These are phyloP conservation scores for Campylorhamphus procurvoides DNA, from an alignment of 2,113 vertebrate genomes.

Conservation along the genomic window DNA sequence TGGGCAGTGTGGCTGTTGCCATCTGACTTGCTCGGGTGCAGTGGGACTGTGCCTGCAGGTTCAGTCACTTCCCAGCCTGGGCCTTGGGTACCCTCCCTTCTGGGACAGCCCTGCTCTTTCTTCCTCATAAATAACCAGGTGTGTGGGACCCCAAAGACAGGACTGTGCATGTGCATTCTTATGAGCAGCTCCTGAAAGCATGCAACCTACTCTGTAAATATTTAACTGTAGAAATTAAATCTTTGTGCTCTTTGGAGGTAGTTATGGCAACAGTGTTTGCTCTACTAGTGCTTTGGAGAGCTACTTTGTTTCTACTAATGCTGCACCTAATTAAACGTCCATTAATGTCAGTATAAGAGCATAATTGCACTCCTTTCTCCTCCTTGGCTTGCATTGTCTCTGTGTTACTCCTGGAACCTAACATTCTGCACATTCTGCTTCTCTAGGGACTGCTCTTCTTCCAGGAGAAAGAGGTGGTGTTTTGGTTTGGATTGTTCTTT, in stretches of 20 bases:
- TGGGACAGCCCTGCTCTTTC: not conserved
- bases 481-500: not conserved
- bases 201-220: not conserved
- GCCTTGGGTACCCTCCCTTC: not conserved
- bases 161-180: not conserved
- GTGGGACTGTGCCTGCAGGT: not conserved
- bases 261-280: not conserved
- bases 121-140: not conserved
- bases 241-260: not conserved
- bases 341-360: not conserved
- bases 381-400: not conserved
- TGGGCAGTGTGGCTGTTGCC: not conserved
- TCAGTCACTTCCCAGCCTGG: not conserved
- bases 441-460: not conserved
- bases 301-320: not conserved
- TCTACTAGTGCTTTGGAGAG: not conserved
- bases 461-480: not conserved
- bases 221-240: constrained; percentile 1
- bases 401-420: not conserved
- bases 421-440: not conserved
- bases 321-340: not conserved
- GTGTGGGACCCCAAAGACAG: not conserved
- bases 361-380: not conserved
- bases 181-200: not conserved
- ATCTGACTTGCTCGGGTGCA: not conserved